Conservation (phyloP, 2,113 vertebrate species). For the Galemys pyrenaicus region DNA sequence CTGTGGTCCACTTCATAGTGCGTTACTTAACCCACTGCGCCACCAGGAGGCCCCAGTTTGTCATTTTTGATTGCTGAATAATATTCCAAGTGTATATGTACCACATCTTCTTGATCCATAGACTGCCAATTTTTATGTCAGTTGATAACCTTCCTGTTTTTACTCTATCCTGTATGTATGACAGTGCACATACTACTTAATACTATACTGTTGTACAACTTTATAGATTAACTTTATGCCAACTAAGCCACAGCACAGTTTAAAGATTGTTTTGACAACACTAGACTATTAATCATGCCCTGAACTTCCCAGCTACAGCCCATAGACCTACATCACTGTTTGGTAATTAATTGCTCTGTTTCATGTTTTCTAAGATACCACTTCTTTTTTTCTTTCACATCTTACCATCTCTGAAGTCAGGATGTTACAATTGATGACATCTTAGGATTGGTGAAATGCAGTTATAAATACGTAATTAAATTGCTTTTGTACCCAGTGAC, state of each 20-base stretch:
- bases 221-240: background rate
- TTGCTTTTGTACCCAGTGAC: background rate
- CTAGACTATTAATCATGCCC: background rate
- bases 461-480: background rate
- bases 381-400: background rate
- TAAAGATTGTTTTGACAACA: conserved; percentile 36
- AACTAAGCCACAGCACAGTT: background rate
- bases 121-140: background rate
- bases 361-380: background rate
- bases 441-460: conserved; percentile 6
- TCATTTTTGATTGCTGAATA: too few relatives aligned
- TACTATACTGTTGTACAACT: background rate
- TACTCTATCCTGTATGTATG: background rate
- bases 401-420: conserved; percentile 44
- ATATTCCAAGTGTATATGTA: too few relatives aligned
- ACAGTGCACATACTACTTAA: background rate
- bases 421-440: background rate
- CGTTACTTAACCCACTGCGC: too few relatives aligned
- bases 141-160: conserved; percentile 41
- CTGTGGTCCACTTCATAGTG: too few relatives aligned
- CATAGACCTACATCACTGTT: background rate
- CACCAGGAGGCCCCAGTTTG: too few relatives aligned
- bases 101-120: too few relatives aligned
- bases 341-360: background rate
- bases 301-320: background rate